Percentiles rank a stretch among this genome's conserved stretches.
Evolutionary conservation across 2,888 invertebrate species (phyloP).

Genomic region (Drosophila colorata): DNA sequence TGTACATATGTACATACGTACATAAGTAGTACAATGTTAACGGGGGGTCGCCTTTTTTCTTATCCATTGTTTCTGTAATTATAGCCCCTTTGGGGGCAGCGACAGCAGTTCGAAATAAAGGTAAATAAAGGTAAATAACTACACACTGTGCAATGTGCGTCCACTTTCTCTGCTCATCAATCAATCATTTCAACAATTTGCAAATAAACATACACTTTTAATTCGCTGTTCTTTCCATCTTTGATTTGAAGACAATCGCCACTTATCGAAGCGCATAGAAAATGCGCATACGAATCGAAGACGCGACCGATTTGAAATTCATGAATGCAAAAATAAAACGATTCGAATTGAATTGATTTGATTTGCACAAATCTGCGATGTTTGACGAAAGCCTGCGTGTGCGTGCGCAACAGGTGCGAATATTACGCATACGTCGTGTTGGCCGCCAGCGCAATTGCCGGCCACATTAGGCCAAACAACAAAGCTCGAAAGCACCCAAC

Average conservation of each 20-base stretch:
- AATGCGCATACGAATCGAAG: conserved; percentile 3
- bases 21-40: conserved; percentile 18
- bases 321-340: conserved; percentile 12
- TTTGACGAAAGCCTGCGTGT: neutral
- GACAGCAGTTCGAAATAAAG: conserved; percentile 29
- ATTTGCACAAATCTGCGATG: conserved; percentile 5
- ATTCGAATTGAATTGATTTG: conserved; percentile 20
- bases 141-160: conserved; percentile 11
- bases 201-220: conserved; percentile 12
- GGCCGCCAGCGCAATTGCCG: conserved; percentile 3
- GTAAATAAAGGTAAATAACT: conserved; percentile 22
- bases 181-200: conserved; percentile 55
- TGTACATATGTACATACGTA: neutral
- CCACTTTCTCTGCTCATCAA: conserved; percentile 44
- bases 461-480: conserved; percentile 16
- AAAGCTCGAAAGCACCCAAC: neutral
- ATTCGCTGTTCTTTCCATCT: conserved; percentile 2
- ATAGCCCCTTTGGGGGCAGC: conserved; percentile 19
- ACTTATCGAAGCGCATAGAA: conserved; percentile 30
- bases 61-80: conserved; percentile 46
- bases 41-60: conserved; percentile 21
- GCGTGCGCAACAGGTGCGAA: conserved; percentile 28
- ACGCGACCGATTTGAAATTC: neutral
- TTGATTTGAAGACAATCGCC: conserved; percentile 40
- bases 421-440: conserved; percentile 33